Evolutionary conservation across 35 echinoderm and acorn worm genomes (phyloP).

Genomic region (Strongylocentrotus purpuratus): DNA sequence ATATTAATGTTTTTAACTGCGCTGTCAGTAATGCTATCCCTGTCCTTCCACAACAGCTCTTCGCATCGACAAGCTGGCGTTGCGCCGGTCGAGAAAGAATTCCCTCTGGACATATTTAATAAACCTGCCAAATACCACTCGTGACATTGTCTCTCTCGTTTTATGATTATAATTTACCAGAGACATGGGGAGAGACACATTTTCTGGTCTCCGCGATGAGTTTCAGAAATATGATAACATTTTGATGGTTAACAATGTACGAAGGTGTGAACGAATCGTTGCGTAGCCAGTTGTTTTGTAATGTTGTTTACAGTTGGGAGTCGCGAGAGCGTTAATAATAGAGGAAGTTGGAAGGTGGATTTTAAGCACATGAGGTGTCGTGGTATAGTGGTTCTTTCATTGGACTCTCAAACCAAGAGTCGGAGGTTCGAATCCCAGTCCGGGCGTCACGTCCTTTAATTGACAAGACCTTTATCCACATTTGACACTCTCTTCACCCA

Average conservation of each 20-base stretch:
- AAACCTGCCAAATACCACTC: conserved; percentile 1
- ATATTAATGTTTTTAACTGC: too few species aligned
- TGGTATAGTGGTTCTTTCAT: too few species aligned
- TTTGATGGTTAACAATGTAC: neutral
- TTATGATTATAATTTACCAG: neutral
- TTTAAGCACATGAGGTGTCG: too few species aligned
- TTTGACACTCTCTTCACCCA: too few species aligned
- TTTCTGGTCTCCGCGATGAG: neutral
- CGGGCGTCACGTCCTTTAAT: too few species aligned
- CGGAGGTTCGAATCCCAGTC: too few species aligned
- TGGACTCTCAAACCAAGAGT: too few species aligned
- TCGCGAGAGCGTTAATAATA: too few species aligned
- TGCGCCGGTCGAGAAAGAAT: neutral
- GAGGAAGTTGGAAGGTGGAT: too few species aligned
- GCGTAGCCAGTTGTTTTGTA: neutral
- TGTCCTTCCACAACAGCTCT: neutral
- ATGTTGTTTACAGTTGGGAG: too few species aligned
- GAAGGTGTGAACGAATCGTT: neutral
- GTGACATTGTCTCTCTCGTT: neutral
- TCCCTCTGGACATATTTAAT: neutral
- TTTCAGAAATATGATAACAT: neutral
- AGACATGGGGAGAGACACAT: neutral
- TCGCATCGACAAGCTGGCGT: neutral
- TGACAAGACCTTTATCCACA: too few species aligned
- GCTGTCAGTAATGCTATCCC: too few species aligned